phyloP scores from a whole-genome alignment of 2,888 invertebrate species.

The Caradrina clavipalpis region DNA sequence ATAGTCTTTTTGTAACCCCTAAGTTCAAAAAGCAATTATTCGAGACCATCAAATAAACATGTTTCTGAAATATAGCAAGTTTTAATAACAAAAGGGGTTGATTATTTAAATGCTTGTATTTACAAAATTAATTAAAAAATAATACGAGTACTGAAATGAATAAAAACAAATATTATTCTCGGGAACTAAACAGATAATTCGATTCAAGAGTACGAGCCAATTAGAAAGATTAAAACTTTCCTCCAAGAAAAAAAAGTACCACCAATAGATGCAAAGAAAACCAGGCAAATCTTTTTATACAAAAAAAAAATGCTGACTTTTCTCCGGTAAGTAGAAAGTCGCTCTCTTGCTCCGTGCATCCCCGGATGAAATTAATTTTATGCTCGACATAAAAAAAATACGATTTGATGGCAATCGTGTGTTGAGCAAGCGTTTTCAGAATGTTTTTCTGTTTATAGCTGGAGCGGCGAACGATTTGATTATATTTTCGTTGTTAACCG shows the following conservation, averaged over 20 bases:
- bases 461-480: conserved; percentile 31
- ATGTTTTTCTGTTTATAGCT: conserved; percentile 43
- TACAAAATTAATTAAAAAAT: too few relatives aligned
- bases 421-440: conserved; percentile 40
- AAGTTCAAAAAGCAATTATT: not conserved
- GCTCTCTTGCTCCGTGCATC: conserved; percentile 39
- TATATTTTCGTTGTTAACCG: conserved; percentile 30
- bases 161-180: too few relatives aligned
- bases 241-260: conserved; percentile 1
- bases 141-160: too few relatives aligned
- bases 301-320: conserved; percentile 20
- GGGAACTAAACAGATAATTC: too few relatives aligned
- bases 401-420: conserved; percentile 47
- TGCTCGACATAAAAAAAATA: conserved; percentile 56
- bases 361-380: conserved; percentile 58
- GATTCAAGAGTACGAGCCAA: too few relatives aligned
- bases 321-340: conserved; percentile 19
- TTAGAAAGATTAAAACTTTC: too few relatives aligned
- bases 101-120: too few relatives aligned
- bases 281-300: not conserved
- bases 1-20: too few relatives aligned
- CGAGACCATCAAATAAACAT: not conserved
- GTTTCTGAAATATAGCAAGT: too few relatives aligned
- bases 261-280: conserved; percentile 10
- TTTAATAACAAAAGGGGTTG: too few relatives aligned